Base-by-base conservation (phyloP, 2,797 vertebrate genomes). In the Scolopax bukidnonensis region DNA sequence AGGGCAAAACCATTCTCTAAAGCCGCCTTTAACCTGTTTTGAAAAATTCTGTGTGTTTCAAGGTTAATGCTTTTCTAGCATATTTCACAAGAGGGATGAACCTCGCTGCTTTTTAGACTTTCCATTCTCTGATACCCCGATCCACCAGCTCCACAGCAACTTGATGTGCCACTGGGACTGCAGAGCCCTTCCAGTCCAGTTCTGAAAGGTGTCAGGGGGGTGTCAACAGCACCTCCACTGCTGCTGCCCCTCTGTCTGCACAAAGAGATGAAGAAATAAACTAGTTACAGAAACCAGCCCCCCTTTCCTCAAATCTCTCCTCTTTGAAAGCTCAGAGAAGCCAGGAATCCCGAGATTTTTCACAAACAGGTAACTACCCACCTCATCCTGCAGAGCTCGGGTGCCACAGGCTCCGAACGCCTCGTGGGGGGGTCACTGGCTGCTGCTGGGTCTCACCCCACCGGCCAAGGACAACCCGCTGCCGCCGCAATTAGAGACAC, bases 381-480 rank as follows among this genome's bases (percentile, higher is more conserved):
- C 40, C 25, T 5, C 17, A 45, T 1, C 14, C 40, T 20, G 27
- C 47, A 69, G 70, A 33, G 12, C 38, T 25, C 0, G 33, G 36
- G 47, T 8, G 21, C 56, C 77, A 19, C 2, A 5, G 18, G 45
- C 68, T 21, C 50, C 10, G 61, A 30, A 0, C 16, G 2, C 0
- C 1, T 40, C 15, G 12, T 18, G n/a, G n/a, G 50, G 12, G 92
- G 95, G 61, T 87, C 87, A 11, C 43, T 40, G 80, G 10, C 47
- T 38, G 32, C 19, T 56, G 36, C 50, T 84, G 69, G 84, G 3
- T 63, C 17, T 75, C 60, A 16, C 24, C 79, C 47, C 45, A 47
- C 53, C 89, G 51, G 60, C 92, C 96, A 87, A 47, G 97, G 89
- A 36, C 93, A 61, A 41, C 91, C 94, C 36, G 19, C 83, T 90